Evolutionary conservation across 1,140 invertebrate species (phyloP), one percentile per base, ranked within the genome.

Genomic region (Kradibia gibbosae): DNA sequence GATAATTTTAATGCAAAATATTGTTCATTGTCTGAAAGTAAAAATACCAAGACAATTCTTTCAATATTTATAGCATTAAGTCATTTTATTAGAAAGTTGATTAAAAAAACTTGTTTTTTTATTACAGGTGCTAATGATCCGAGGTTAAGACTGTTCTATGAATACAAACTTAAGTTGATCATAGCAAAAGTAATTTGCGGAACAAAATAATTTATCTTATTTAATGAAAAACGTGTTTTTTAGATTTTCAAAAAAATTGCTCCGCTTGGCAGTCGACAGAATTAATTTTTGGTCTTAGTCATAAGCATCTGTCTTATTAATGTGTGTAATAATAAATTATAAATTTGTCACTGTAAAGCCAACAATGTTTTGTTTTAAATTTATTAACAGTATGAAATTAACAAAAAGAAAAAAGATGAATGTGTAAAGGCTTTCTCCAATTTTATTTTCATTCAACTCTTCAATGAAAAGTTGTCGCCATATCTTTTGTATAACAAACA

Each of bases 401-500:
- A 81, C 81, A 83, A 86, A 86, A 86, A 85, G 80, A 86, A 87
- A 88, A 89, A 90, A 88, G 87, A 85, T 88, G 82, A 84, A 87
- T 86, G 85, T 87, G 86, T 89, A 85, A 90, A 90, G 88, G 87
- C 89, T 90, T 89, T 89, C 85, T 88, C 83, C 84, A 90, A 87
- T 86, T 87, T 89, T 90, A 89, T 91, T 89, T 88, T 85, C 87
- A 88, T 89, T 90, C 87, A 91, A 90, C 87, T 88, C 84, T 88
- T 86, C 86, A 80, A 86, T 88, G 87, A 88, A 89, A 88, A 90
- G 83, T 89, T 86, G 86, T 88, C 86, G 86, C 87, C 86, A 85
- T 87, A 87, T 90, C 82, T 88, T 81, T 87, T 88, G 87, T 90
- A 89, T 90, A 90, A 90, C 88, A 90, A 90, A 90, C 87, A 91